A percentile compares a stretch with the other conserved stretches of the same genome.
Conservation (phyloP, 92 coral and sea anemone species). For the Umimayanthus chanpuru region DNA sequence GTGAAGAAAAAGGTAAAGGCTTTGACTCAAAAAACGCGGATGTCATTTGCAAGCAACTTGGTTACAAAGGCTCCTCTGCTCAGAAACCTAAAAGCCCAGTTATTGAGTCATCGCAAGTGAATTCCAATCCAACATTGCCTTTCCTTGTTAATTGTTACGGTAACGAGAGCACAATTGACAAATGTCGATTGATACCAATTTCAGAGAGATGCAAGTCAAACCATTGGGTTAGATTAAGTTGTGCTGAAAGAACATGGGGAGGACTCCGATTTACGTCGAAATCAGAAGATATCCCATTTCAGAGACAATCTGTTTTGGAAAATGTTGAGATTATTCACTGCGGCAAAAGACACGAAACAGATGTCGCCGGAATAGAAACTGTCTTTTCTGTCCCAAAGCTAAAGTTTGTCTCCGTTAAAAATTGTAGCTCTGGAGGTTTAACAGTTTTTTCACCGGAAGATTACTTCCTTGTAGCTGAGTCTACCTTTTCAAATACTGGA, state of each 20-base stretch:
- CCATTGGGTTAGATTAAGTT: constrained; percentile 27
- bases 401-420: constrained; percentile 42
- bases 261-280: constrained; percentile 51
- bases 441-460: constrained; percentile 8
- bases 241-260: constrained; percentile 65
- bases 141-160: constrained; percentile 52
- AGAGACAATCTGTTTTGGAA: constrained; percentile 48
- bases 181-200: constrained; percentile 32
- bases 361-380: constrained; percentile 58
- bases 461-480: constrained; percentile 20
- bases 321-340: constrained; percentile 59
- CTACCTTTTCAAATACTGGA: constrained; percentile 20
- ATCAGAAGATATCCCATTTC: constrained; percentile 6
- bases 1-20: not conserved
- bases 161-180: constrained; percentile 54
- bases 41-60: constrained; percentile 60
- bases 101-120: not conserved
- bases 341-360: constrained; percentile 50
- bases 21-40: not conserved
- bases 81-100: not conserved
- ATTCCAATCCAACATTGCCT: constrained; percentile 43
- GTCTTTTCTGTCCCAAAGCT: constrained; percentile 46
- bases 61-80: constrained; percentile 22
- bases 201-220: not conserved
- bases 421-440: constrained; percentile 59